Base-by-base conservation (phyloP, 2,797 vertebrate species). In the Halcyon chelicuti region DNA sequence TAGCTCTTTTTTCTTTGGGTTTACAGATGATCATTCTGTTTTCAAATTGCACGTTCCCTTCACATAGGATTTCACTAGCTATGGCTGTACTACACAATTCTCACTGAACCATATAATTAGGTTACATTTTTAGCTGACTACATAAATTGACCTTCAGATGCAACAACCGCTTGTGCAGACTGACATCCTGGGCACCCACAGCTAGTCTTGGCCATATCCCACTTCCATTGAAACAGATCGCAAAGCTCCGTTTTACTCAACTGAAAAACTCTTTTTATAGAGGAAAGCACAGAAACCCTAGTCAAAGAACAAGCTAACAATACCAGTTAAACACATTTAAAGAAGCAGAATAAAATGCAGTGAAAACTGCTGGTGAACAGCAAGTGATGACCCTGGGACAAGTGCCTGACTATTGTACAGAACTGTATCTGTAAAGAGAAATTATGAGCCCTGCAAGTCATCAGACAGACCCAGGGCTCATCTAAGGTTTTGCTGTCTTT, bases 61-160 rank as follows among this genome's bases (percentile, higher is more conserved):
- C 66, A 88, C 67, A 61, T 12, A 66, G 55, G 35, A 92, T 94
- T 93, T 92, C 67, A 57, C 42, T 57, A 82, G 77, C 77, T 79
- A 86, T 8, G 4, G 82, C 66, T 95, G 82, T 86, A 86, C 68
- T 86, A 92, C 90, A 77, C 51, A 72, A 65, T 86, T 88, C 90
- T 92, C 88, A 90, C 54, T 75, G 82, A 96, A 92, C 82, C 94
- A 93, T 90, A 22, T 90, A 94, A 96, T 97, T 88, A 90, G 78
- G 86, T 86, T 84, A 93, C 73, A 70, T 88, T 95, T 97, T 96
- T 82, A 95, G 92, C 90, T 92, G 73, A 90, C 79, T 94, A 93
- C 73, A 92, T 70, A 78, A 86, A 93, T 62, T 81, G 88, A 95
- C 93, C 82, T 94, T 75, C 88, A 90, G 73, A 93, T 84, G 65